Conservation (phyloP, 2,888 invertebrate genomes). For the Hartigia nigra region DNA sequence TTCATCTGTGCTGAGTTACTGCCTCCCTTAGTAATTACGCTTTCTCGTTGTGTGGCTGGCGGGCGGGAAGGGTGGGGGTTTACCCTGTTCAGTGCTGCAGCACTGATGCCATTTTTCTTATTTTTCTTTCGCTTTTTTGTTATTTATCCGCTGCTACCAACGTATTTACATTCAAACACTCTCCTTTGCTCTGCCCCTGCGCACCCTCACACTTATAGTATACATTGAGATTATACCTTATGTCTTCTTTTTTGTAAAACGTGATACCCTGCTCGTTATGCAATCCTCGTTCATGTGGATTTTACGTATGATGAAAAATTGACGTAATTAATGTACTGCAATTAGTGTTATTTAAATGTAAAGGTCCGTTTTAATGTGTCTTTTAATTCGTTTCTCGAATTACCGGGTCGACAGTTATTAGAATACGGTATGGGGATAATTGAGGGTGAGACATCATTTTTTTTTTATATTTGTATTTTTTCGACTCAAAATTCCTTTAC, state of each 20-base stretch:
- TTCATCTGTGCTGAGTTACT: constrained; percentile 44
- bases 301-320: neutral
- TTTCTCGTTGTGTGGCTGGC: constrained; percentile 41
- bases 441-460: neutral
- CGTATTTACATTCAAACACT: neutral
- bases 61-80: neutral
- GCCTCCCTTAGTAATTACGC: constrained; percentile 49
- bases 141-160: neutral
- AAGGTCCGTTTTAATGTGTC: neutral
- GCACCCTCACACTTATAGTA: neutral
- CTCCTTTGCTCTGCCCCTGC: neutral
- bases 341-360: neutral
- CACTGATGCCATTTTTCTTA: constrained; percentile 1
- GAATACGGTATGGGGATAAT: neutral
- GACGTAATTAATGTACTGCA: neutral
- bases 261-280: neutral
- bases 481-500: neutral
- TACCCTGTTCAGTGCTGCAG: neutral
- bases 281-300: neutral
- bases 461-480: neutral
- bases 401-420: neutral
- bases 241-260: neutral
- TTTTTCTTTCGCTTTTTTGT: neutral
- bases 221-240: neutral
- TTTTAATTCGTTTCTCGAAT: neutral